Base-by-base conservation (phyloP, 2,888 invertebrate genomes). In the Anorthoa munda region DNA sequence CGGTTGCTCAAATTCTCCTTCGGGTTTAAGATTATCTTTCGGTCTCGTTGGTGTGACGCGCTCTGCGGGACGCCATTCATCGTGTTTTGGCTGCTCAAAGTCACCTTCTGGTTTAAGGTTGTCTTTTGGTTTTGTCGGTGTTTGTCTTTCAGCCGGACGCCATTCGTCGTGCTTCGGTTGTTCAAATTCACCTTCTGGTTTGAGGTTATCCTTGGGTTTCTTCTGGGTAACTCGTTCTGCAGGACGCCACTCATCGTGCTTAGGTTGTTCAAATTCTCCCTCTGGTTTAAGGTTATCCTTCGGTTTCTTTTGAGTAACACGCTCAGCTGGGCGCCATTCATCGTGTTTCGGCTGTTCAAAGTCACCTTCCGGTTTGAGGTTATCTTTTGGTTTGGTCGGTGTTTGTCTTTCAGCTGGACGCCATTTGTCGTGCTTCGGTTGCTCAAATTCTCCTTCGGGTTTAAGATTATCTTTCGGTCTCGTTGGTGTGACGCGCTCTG, bases 381-480 rank as follows among this genome's bases (percentile, higher is more conserved):
- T 97, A 78, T 97, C 97, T 21, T 93, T 79, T 0, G 94, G 95
- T 50, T 90, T 92, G 2, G 87, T 92, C 77, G 12, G 81, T 0
- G 64, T 69, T 0, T 4, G 93, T 68, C 81, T 82, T 68, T 96
- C 97, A 4, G 94, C 96, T 1, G 96, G 95, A 0, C 87, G 86
- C 89, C 92, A 95, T 91, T 95, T 79, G 2, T 95, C 92, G 2
- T 93, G 94, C 12, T 93, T 93, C 0, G 96, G 96, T 12, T 92
- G 87, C 66, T 96, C 93, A 84, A 97, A 97, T 0, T 97, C 96
- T 0, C 97, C 97, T 90, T 97, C 97, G 0, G 97, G 95, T 73
- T 93, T 94, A 0, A 97, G 86, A 82, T 97, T 97, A 77, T 95
- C 97, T 83, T 96, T 92, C 0, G 97, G 98, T 83, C 96, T 97